Evolutionary conservation across 2,888 invertebrate genomes (phyloP).

Genomic region (Aleiodes alternator): DNA sequence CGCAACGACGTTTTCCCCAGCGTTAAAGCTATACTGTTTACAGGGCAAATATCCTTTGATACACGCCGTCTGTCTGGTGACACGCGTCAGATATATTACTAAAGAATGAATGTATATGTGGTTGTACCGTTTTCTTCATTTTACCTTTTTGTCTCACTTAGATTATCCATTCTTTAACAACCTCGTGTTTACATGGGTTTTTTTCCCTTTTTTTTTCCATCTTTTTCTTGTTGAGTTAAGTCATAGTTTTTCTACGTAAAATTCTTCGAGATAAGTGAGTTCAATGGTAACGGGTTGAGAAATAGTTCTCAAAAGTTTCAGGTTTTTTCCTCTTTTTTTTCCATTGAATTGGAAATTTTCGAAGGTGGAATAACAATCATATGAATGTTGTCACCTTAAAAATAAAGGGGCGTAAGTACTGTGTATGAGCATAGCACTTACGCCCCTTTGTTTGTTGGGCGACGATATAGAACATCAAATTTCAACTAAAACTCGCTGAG

Average conservation of each 20-base stretch:
- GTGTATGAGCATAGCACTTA: no score
- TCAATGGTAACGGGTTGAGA: slow-evolving; percentile 37
- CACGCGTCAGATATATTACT: slow-evolving; percentile 64
- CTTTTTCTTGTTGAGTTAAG: slow-evolving; percentile 39
- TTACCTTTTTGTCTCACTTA: slow-evolving; percentile 40
- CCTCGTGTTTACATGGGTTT: slow-evolving; percentile 44
- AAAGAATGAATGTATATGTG: slow-evolving; percentile 47
- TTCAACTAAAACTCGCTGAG: no score
- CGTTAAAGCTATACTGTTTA: slow-evolving; percentile 67
- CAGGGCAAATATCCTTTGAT: slow-evolving; percentile 72
- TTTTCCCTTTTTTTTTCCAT: background rate
- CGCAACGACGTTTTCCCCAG: slow-evolving; percentile 36
- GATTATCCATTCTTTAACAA: slow-evolving; percentile 37
- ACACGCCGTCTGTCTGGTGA: slow-evolving; percentile 66
- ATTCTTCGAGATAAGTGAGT: slow-evolving; percentile 45
- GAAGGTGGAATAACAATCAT: no score
- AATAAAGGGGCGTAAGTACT: no score
- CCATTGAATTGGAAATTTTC: background rate
- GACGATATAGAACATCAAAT: no score
- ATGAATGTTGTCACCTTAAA: no score
- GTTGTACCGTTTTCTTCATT: slow-evolving; percentile 47
- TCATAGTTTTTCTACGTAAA: slow-evolving; percentile 37
- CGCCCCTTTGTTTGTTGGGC: no score
- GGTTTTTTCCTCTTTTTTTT: background rate
- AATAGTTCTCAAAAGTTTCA: slow-evolving; percentile 22